These are phyloP conservation scores for Geotrypetes seraphini DNA, from an alignment of 2,797 vertebrate genomes.

Conservation along the genomic window DNA sequence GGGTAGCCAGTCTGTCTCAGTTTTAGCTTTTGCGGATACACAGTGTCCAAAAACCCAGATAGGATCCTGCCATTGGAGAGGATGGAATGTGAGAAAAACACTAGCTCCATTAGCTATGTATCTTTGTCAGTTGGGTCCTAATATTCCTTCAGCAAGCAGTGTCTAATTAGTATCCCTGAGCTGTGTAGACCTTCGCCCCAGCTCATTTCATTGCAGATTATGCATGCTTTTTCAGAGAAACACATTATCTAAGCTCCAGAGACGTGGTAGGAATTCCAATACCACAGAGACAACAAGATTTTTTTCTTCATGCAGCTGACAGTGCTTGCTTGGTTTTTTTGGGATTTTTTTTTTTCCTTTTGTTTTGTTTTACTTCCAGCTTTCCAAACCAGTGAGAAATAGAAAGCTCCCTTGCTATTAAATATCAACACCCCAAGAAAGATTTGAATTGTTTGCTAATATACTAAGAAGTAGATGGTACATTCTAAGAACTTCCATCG, in stretches of 20 bases:
- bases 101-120: slow-evolving; percentile 2
- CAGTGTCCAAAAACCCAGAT: neutral
- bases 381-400: slow-evolving; percentile 19
- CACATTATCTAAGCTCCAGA: slow-evolving; percentile 31
- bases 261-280: slow-evolving; percentile 25
- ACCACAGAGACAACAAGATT: slow-evolving; percentile 23
- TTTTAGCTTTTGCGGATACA: slow-evolving; percentile 1
- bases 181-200: slow-evolving; percentile 24
- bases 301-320: neutral
- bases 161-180: slow-evolving; percentile 25
- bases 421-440: slow-evolving; percentile 22
- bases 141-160: slow-evolving; percentile 24
- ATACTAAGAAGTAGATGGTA: neutral
- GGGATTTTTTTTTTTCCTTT: too few relatives aligned
- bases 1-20: slow-evolving; percentile 2
- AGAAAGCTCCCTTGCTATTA: slow-evolving; percentile 7
- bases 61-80: slow-evolving; percentile 3
- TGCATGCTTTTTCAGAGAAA: slow-evolving; percentile 31
- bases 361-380: too few relatives aligned
- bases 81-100: too few relatives aligned
- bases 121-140: slow-evolving; percentile 10
- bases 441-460: slow-evolving; percentile 19
- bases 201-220: slow-evolving; percentile 34
- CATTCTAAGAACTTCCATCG: too few relatives aligned
- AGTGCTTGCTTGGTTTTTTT: slow-evolving; percentile 21